Base-by-base conservation (phyloP, 2,888 invertebrate species). In the Pegoplata infirma region DNA sequence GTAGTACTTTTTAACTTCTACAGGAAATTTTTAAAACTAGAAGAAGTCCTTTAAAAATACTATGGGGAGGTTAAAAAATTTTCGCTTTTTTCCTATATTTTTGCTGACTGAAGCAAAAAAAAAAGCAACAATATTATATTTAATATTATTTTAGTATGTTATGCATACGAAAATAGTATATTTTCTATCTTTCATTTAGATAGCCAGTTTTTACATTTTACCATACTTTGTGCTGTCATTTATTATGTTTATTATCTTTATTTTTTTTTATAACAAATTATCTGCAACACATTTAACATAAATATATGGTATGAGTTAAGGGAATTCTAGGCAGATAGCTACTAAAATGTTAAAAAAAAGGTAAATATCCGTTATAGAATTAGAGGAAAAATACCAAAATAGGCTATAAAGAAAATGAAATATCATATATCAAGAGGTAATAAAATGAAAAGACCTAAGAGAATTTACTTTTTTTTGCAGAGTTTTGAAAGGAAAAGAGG, bases 261-360 rank as follows among this genome's bases (percentile, higher is more conserved):
- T n/a, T n/a, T n/a, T n/a, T n/a, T n/a, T 81, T 83, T 85, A 82
- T 86, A 86, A 85, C 86, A 86, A 86, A 86, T 87, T 85, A 87
- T 86, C 81, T 83, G 74, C 78, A 75, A 83, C 80, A 85, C 76
- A 80, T 80, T 76, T 68, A 49, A 53, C 61, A 55, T 49, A 61
- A 32, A 21, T 32, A n/a, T n/a, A 19, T 4, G 12, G 19, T 25
- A 10, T 2, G 8, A 16, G n/a, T 10, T 10, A 32, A 10, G 32
- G 10, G 32, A 32, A 32, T 32, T 10, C 8, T 10, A 32, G 28
- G 28, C 2, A 28, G 8, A 28, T 4, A 4, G 16, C n/a, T n/a
- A n/a, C n/a, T n/a, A n/a, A n/a, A n/a, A n/a, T n/a, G n/a, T n/a
- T n/a, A n/a, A n/a, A n/a, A 72, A 56, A 53, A 51, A 49, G 47